Base-by-base conservation (phyloP, 2,888 invertebrate genomes). In the Aspidiotus rigidus region DNA sequence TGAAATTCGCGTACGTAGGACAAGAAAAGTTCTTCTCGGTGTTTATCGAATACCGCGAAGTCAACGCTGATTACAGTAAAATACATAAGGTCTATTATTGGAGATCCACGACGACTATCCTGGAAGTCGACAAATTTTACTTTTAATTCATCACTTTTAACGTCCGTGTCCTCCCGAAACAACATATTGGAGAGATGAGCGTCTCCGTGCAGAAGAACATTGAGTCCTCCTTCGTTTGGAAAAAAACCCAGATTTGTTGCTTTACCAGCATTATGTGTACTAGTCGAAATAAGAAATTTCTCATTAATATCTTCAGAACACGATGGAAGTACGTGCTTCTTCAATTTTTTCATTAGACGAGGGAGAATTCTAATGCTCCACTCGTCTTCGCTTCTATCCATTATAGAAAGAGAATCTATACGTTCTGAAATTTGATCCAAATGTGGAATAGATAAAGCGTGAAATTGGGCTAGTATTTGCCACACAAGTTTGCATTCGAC, bases 71-170 rank as follows among this genome's bases (percentile, higher is more conserved):
- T 57, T 17, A 57, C 17, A 13, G 16, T 57, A 6, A 57, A 17
- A 15, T n/a, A 15, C 10, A 57, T 57, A 2, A 57, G 16, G 17
- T 57, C 57, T 13, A 57, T 16, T n/a, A 16, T 16, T 57, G 57
- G 57, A 57, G 15, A 16, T n/a, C 57, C 11, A 13, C 57, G 16
- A 10, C 15, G 10, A 15, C 16, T n/a, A 2, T n/a, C 10, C 57
- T 57, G 57, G 17, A 57, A 57, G 57, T 57, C 57, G 10, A 57
- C 7, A n/a, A 57, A n/a, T 57, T 57, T 57, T 3, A 16, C 17
- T 5, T 57, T 7, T 57, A n/a, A 10, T 16, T 10, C 2, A 16
- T 16, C 15, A 2, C 6, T 16, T 3, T n/a, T n/a, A n/a, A n/a
- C n/a, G n/a, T 11, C 10, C 16, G 3, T 6, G 16, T 15, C 16